Conservation (phyloP, 1,140 invertebrate genomes). For the Drosophila persimilis region DNA sequence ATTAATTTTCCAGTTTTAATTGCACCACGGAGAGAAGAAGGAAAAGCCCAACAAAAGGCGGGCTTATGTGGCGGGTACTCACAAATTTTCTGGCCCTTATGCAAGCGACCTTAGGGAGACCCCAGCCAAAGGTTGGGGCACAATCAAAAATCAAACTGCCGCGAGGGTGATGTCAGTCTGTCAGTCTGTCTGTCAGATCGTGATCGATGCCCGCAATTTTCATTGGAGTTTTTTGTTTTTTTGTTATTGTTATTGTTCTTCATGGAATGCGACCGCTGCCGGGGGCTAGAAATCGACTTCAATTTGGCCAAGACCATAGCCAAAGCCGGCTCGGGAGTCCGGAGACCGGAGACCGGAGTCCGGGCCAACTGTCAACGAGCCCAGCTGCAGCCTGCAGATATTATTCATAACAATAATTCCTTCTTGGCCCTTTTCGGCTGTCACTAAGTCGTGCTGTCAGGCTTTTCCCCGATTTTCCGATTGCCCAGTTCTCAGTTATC, state of each 20-base stretch:
- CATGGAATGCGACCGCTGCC: slow-evolving; percentile 65
- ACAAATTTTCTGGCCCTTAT: slow-evolving; percentile 19
- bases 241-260: slow-evolving; percentile 53
- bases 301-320: slow-evolving; percentile 50
- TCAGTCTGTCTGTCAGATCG: slow-evolving; percentile 51
- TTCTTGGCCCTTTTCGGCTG: slow-evolving; percentile 35
- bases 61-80: slow-evolving; percentile 4
- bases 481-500: slow-evolving; percentile 5
- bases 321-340: slow-evolving; percentile 34
- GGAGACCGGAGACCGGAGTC: slow-evolving; percentile 15
- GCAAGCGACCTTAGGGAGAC: slow-evolving; percentile 66
- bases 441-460: slow-evolving; percentile 45
- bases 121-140: slow-evolving; percentile 49
- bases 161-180: slow-evolving; percentile 63
- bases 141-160: slow-evolving; percentile 58
- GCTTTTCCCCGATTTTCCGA: slow-evolving; percentile 11
- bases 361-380: slow-evolving; percentile 35
- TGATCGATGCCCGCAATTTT: slow-evolving; percentile 70
- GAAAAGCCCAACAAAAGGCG: slow-evolving; percentile 2
- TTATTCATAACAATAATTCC: slow-evolving; percentile 45
- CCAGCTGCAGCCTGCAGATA: slow-evolving; percentile 45
- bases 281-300: slow-evolving; percentile 52
- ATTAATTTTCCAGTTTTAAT: slow-evolving; percentile 75
- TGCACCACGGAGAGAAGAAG: slow-evolving; percentile 41
- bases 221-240: slow-evolving; percentile 9